phyloP scores from a whole-genome alignment of 1,140 invertebrate species.

The Druon quercuslanigerum region DNA sequence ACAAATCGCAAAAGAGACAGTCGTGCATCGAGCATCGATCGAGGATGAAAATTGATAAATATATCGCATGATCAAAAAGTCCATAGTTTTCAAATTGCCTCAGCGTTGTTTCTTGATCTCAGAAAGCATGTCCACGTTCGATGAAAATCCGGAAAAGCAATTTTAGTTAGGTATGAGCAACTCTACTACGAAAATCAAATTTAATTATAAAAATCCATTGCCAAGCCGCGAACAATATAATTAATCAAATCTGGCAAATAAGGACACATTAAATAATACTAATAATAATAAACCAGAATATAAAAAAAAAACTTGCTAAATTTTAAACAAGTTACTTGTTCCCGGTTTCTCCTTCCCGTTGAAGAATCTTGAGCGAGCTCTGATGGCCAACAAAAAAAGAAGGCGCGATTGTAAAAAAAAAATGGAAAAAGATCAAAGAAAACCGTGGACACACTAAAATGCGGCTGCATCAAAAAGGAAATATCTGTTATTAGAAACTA shows the following conservation, averaged over 20 bases:
- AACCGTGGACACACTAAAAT: slow-evolving; percentile 57
- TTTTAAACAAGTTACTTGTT: too few species aligned
- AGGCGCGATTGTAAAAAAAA: background rate
- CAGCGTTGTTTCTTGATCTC: slow-evolving; percentile 73
- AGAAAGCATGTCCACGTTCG: slow-evolving; percentile 69
- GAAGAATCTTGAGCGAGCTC: background rate
- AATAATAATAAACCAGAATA: slow-evolving; percentile 8
- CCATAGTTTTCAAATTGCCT: slow-evolving; percentile 76
- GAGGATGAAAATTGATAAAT: slow-evolving; percentile 62
- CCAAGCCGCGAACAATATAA: too few species aligned
- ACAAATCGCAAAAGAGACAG: background rate
- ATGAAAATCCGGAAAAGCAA: slow-evolving; percentile 37
- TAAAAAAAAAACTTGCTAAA: background rate
- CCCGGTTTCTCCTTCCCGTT: too few species aligned
- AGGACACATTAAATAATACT: slow-evolving; percentile 13
- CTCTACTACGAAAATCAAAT: too few species aligned
- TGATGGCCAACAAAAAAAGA: background rate
- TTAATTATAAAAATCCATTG: too few species aligned
- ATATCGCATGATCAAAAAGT: slow-evolving; percentile 76
- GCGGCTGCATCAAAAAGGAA: slow-evolving; percentile 54
- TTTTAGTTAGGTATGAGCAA: background rate
- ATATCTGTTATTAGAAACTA: slow-evolving; percentile 43
- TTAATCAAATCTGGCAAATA: slow-evolving; percentile 3
- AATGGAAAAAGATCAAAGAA: background rate
- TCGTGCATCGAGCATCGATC: slow-evolving; percentile 42